Percentiles rank a stretch among this genome's conserved stretches.
Evolutionary conservation across 1,140 invertebrate species (phyloP).

Genomic region (fruit fly (Drosophila melanogaster)): DNA sequence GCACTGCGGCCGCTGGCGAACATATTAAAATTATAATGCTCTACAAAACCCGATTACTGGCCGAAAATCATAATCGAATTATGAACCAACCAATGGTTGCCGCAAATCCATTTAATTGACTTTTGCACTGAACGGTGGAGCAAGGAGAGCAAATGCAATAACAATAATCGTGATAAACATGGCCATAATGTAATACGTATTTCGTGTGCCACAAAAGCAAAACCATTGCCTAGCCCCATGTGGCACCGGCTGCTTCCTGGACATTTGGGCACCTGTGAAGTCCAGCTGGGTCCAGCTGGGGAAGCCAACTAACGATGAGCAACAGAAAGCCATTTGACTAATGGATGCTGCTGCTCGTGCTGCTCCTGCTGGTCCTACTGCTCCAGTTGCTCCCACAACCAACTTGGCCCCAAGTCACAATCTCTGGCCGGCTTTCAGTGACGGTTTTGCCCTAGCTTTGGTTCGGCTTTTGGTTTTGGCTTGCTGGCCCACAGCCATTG

Average conservation of each 20-base stretch:
- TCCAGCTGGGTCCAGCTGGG: conserved; percentile 37
- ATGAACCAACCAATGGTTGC: conserved; percentile 53
- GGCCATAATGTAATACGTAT: conserved; percentile 57
- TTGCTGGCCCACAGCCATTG: conserved; percentile 15
- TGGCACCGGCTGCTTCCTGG: conserved; percentile 11
- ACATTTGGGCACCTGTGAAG: conserved; percentile 49
- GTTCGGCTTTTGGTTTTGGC: conserved; percentile 59
- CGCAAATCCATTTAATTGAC: conserved; percentile 75
- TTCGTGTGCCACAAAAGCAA: conserved; percentile 14
- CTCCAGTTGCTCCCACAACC: not conserved
- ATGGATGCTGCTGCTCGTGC: conserved; percentile 55
- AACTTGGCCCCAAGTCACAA: conserved; percentile 22
- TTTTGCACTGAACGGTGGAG: conserved; percentile 47
- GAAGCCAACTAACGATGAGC: conserved; percentile 50
- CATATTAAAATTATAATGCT: conserved; percentile 53
- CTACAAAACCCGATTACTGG: conserved; percentile 34
- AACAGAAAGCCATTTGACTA: conserved; percentile 77
- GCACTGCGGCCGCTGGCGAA: conserved; percentile 16
- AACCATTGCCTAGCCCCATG: not conserved
- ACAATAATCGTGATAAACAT: conserved; percentile 78
- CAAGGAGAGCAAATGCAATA: conserved; percentile 61
- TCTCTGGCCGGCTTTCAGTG: conserved; percentile 61
- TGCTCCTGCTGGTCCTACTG: not conserved
- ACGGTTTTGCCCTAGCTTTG: conserved; percentile 67
- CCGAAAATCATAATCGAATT: conserved; percentile 67